Evolutionary conservation across 1,140 invertebrate species (phyloP).

Genomic region (Micrasema minimum): DNA sequence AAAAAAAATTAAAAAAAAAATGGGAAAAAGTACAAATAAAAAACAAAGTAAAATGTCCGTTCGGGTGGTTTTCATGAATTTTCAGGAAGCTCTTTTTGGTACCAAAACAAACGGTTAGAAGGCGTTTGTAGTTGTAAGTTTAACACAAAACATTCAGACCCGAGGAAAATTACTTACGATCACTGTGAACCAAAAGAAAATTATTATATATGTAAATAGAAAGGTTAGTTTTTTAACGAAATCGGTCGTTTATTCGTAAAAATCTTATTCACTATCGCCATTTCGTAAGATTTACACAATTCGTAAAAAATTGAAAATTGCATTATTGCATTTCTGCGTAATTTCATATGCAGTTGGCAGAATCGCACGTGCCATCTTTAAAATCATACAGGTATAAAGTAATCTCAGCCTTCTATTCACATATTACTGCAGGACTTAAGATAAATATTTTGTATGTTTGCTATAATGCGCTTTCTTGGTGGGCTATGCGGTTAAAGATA

Average conservation of each 20-base stretch:
- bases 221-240: background rate
- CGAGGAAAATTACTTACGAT: background rate
- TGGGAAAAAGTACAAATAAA: no score
- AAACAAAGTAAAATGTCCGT: no score
- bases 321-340: constrained; percentile 3
- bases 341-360: background rate
- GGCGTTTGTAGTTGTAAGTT: no score
- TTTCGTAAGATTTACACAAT: background rate
- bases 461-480: background rate
- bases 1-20: no score
- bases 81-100: no score
- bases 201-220: background rate
- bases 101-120: no score
- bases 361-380: constrained; percentile 23
- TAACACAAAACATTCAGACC: no score
- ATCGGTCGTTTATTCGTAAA: background rate
- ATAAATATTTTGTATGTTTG: background rate
- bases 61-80: no score
- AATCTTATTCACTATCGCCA: background rate
- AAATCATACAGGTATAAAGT: no score
- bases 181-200: background rate
- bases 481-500: no score
- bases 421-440: background rate
- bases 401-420: background rate
- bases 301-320: background rate